Evolutionary conservation across 2,888 invertebrate species (phyloP).

Genomic region (Tenthredo mesomela): DNA sequence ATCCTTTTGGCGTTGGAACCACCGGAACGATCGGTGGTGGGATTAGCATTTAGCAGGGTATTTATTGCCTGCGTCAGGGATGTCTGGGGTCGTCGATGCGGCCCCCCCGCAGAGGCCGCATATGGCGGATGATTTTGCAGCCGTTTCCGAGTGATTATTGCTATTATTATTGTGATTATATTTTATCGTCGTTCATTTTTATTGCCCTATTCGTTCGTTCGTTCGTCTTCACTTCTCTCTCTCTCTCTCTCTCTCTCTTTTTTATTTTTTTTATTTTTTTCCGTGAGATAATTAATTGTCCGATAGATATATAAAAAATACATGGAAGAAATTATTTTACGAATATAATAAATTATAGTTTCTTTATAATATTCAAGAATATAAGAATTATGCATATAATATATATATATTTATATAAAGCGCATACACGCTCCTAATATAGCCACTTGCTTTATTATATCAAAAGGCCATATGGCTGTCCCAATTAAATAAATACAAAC

Average conservation of each 20-base stretch:
- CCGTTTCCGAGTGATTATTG: slow-evolving; percentile 42
- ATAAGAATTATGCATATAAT: no score
- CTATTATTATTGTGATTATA: slow-evolving; percentile 9
- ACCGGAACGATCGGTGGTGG: slow-evolving; percentile 54
- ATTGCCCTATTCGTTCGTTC: neutral
- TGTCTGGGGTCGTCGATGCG: slow-evolving; percentile 2
- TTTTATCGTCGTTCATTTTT: slow-evolving; percentile 31
- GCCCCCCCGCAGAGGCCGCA: slow-evolving; percentile 41
- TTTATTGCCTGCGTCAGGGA: slow-evolving; percentile 43
- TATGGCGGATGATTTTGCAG: slow-evolving; percentile 42
- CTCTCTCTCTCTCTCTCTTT: neutral
- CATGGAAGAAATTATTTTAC: no score
- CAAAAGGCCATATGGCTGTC: slow-evolving; percentile 51
- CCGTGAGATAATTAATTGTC: neutral
- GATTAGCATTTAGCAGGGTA: slow-evolving; percentile 53
- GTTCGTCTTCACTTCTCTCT: neutral
- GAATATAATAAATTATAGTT: no score
- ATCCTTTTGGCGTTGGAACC: slow-evolving; percentile 38
- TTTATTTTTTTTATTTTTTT: neutral
- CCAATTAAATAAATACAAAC: slow-evolving; percentile 54
- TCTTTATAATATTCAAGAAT: no score
- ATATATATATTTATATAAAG: no score
- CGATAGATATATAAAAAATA: no score
- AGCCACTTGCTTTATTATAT: slow-evolving; percentile 22
- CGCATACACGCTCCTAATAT: neutral